A percentile compares a stretch with the other conserved stretches of the same genome.
phyloP scores from a whole-genome alignment of 2,113 vertebrate species.

The Saiga tatarica region DNA sequence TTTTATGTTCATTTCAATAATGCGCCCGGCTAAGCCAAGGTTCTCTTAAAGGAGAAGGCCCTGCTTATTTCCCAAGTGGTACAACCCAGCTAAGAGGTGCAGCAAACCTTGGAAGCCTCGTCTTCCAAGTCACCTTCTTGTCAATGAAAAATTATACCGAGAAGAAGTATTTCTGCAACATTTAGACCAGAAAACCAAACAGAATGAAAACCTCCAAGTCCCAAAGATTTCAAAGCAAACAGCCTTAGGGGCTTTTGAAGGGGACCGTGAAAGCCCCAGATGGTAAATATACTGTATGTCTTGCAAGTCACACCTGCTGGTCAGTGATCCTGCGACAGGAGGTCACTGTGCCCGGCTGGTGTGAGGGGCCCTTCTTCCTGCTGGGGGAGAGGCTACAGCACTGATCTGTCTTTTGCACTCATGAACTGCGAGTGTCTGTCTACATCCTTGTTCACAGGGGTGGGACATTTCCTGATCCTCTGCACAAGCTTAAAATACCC shows the following conservation, averaged over 20 bases:
- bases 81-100: neutral
- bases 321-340: rapidly evolving
- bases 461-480: neutral
- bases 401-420: neutral
- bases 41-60: slow-evolving; percentile 82
- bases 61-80: slow-evolving; percentile 22
- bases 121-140: neutral
- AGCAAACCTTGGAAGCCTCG: neutral
- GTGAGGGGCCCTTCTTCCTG: neutral
- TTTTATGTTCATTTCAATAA: slow-evolving; percentile 79
- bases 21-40: slow-evolving; percentile 73
- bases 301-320: neutral
- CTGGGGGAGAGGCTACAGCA: rapidly evolving
- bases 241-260: neutral
- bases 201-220: neutral
- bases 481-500: neutral
- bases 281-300: rapidly evolving
- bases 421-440: rapidly evolving
- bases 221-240: neutral
- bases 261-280: neutral
- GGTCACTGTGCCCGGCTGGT: neutral
- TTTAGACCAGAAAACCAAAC: neutral
- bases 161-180: rapidly evolving
- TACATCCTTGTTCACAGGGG: neutral
- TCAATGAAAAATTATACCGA: neutral